A percentile compares a stretch with the other conserved stretches of the same genome.
Evolutionary conservation across 2,888 invertebrate genomes (phyloP).

Genomic region (Encarsia formosa): DNA sequence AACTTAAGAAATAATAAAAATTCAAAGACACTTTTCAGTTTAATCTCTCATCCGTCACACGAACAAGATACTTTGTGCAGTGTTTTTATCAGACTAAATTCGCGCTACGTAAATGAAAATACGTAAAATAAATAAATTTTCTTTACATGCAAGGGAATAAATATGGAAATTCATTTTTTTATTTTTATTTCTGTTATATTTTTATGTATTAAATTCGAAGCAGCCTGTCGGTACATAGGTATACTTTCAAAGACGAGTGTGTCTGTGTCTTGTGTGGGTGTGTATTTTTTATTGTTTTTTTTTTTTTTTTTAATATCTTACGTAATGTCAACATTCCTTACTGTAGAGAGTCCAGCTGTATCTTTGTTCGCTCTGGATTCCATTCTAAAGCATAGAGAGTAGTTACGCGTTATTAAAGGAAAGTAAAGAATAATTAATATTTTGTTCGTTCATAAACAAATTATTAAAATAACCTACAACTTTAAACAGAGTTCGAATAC

Average conservation of each 20-base stretch:
- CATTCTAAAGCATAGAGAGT: too few relatives aligned
- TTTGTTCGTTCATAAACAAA: conserved; percentile 2
- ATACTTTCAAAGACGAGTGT: conserved; percentile 37
- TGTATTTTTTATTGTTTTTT: conserved; percentile 34
- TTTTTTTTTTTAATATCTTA: conserved; percentile 29
- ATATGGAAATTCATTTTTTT: conserved; percentile 15
- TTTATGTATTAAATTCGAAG: conserved; percentile 20
- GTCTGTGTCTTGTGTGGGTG: too few relatives aligned
- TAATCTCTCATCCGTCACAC: conserved; percentile 16
- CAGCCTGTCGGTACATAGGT: conserved; percentile 28
- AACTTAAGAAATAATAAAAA: too few relatives aligned
- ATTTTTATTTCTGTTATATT: conserved; percentile 18
- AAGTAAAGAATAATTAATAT: too few relatives aligned
- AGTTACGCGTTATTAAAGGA: too few relatives aligned
- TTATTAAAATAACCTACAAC: too few relatives aligned
- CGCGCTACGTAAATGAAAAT: too few relatives aligned
- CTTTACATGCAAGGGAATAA: too few relatives aligned
- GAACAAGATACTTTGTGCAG: not conserved
- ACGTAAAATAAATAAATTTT: too few relatives aligned
- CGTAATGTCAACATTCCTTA: conserved; percentile 32
- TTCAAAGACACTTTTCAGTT: too few relatives aligned
- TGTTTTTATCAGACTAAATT: not conserved
- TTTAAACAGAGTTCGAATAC: too few relatives aligned
- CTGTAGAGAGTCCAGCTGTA: conserved; percentile 27
- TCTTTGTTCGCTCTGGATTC: too few relatives aligned